These are phyloP conservation scores for Camponotus fellah DNA, from an alignment of 2,888 invertebrate species.

Conservation along the genomic window DNA sequence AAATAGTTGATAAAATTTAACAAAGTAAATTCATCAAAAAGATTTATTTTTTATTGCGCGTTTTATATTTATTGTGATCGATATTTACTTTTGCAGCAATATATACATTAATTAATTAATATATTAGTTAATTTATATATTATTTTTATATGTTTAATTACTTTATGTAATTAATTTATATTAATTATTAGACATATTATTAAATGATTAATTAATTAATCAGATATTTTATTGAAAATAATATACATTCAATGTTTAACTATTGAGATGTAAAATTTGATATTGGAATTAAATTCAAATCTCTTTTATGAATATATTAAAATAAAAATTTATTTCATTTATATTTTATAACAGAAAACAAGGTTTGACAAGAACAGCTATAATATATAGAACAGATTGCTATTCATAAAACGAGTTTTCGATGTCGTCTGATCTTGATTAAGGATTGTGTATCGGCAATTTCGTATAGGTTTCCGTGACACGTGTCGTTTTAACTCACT, in stretches of 20 bases:
- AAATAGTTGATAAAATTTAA: neutral
- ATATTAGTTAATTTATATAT: no score
- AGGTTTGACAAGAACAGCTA: neutral
- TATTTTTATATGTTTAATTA: no score
- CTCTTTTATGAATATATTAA: neutral
- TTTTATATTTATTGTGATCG: neutral
- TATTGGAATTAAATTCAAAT: slow-evolving; percentile 25
- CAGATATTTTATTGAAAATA: neutral
- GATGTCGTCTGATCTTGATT: slow-evolving; percentile 6
- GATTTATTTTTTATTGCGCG: neutral
- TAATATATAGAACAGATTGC: neutral
- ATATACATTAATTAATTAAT: no score
- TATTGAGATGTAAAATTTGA: neutral
- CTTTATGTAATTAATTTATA: no score
- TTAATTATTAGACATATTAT: no score
- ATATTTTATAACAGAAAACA: neutral
- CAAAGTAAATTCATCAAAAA: neutral
- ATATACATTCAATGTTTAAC: slow-evolving; percentile 15
- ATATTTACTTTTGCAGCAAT: no score
- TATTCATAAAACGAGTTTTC: slow-evolving; percentile 6
- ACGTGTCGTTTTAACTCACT: neutral
- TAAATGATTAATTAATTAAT: no score
- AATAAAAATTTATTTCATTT: slow-evolving; percentile 20
- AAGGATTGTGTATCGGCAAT: neutral
- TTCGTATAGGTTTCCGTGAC: neutral